Evolutionary conservation across 2,797 vertebrate species (phyloP).

Genomic region (Oophaga sylvatica): DNA sequence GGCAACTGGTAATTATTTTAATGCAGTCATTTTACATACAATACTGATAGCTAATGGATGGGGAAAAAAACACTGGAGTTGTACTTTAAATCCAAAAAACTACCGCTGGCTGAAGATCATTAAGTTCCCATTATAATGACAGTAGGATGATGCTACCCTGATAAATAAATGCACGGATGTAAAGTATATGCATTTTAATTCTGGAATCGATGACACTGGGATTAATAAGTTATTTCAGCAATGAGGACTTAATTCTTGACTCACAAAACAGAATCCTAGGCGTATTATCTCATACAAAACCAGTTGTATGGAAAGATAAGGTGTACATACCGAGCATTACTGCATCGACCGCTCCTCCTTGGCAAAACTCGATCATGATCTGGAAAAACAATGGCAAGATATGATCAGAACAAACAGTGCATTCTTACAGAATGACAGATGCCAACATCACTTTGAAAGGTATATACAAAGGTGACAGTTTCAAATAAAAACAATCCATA

Average conservation of each 20-base stretch:
- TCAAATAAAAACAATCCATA: neutral
- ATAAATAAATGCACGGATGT: neutral
- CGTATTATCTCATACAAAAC: neutral
- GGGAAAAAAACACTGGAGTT: too few species aligned
- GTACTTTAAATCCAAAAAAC: too few species aligned
- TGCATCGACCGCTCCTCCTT: slow-evolving; percentile 93
- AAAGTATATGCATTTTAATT: neutral
- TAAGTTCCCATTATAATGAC: neutral
- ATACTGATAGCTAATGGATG: too few species aligned
- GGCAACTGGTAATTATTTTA: too few species aligned
- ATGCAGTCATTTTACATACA: too few species aligned
- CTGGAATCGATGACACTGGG: neutral
- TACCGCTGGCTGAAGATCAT: too few species aligned
- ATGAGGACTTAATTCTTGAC: neutral
- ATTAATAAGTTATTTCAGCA: neutral
- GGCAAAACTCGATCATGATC: slow-evolving; percentile 99
- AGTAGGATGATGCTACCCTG: neutral
- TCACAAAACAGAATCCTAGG: neutral
- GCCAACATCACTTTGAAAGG: neutral
- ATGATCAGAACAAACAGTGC: neutral
- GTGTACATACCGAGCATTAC: slow-evolving; percentile 89
- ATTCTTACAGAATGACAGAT: neutral
- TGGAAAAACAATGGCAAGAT: slow-evolving; percentile 65
- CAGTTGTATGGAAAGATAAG: neutral
- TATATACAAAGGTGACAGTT: neutral